Conservation (phyloP, 2,797 vertebrate genomes). For the Lithobates pipiens region DNA sequence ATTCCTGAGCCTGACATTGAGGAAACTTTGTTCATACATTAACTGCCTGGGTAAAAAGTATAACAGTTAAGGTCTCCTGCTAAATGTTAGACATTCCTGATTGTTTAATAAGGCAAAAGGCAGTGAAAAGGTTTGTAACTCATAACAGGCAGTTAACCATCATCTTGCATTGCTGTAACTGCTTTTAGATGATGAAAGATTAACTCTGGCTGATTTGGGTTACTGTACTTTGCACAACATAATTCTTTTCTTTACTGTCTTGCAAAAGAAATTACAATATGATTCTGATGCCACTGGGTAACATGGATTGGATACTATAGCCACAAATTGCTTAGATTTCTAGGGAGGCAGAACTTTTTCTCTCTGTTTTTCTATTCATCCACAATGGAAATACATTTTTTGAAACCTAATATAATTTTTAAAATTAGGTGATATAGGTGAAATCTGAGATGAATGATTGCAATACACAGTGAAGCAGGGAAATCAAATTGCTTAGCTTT, state of each 20-base stretch:
- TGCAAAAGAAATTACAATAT: neutral
- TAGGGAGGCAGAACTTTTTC: no score
- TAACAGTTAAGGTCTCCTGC: neutral
- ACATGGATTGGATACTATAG: neutral
- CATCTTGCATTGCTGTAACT: neutral
- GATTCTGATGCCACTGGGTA: neutral
- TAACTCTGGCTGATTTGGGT: neutral
- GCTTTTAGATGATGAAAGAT: neutral
- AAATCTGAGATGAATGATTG: no score
- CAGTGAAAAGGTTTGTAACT: neutral
- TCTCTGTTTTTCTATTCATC: no score
- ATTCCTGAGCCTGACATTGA: constrained; percentile 2
- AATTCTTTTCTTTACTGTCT: neutral
- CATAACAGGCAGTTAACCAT: neutral
- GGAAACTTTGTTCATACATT: constrained; percentile 11
- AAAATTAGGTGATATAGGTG: no score
- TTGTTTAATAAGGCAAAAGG: neutral
- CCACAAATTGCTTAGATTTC: neutral
- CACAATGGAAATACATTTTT: no score
- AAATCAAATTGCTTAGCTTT: no score
- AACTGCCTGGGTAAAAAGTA: neutral
- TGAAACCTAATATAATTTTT: no score
- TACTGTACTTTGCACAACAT: neutral
- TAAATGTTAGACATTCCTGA: neutral
- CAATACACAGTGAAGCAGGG: no score